Percentiles rank a stretch among this genome's conserved stretches.
Conservation (phyloP, 2,113 vertebrate genomes). For the Aphyosemion australe region DNA sequence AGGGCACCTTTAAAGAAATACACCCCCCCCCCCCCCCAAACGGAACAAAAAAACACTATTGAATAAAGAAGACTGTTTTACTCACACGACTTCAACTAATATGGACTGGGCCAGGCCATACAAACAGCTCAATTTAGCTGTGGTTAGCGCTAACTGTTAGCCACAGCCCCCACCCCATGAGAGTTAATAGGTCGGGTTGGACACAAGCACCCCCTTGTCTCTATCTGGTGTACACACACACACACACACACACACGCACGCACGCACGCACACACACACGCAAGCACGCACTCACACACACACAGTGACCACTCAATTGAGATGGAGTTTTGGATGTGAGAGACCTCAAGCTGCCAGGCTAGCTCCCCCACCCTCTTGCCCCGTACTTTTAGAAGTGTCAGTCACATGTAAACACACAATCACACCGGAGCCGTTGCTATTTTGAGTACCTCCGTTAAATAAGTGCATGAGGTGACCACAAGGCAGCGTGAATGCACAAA, state of each 20-base stretch:
- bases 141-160: slow-evolving; percentile 58
- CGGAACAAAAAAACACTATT: not conserved
- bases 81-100: slow-evolving; percentile 43
- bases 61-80: slow-evolving; percentile 41
- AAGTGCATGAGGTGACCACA: slow-evolving; percentile 34
- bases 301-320: slow-evolving; percentile 65
- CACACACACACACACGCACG: slow-evolving; percentile 13
- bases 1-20: too few relatives aligned
- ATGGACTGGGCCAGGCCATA: slow-evolving; percentile 33
- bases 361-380: not conserved
- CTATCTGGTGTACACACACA: slow-evolving; percentile 42
- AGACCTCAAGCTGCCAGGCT: slow-evolving; percentile 49
- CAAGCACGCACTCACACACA: slow-evolving; percentile 29
- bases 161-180: slow-evolving; percentile 53
- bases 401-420: slow-evolving; percentile 69
- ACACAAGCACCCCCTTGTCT: slow-evolving; percentile 68
- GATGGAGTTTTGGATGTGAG: slow-evolving; percentile 56
- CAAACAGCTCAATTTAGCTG: slow-evolving; percentile 64
- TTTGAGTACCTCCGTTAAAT: slow-evolving; percentile 55
- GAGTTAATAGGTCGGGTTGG: slow-evolving; percentile 59
- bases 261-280: slow-evolving; percentile 6
- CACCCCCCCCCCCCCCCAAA: too few relatives aligned
- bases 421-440: slow-evolving; percentile 59
- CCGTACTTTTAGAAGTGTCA: slow-evolving; percentile 58
- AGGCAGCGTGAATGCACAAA: slow-evolving; percentile 39